A percentile compares a stretch with the other conserved stretches of the same genome.
These are phyloP conservation scores for Eupristina koningsbergeri DNA, from an alignment of 1,140 invertebrate genomes.

Conservation along the genomic window DNA sequence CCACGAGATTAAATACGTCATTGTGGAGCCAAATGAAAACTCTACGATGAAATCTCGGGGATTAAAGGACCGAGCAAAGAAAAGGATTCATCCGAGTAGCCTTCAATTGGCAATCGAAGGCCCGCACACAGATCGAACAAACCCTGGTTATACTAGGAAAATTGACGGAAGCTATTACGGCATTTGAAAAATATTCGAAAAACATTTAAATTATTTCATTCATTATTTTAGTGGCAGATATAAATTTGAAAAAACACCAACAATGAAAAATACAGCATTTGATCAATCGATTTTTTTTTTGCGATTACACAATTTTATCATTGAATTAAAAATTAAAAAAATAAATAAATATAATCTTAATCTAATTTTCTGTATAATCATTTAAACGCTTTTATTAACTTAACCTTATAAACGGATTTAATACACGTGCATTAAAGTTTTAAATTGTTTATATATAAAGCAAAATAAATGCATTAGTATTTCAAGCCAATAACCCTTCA, in stretches of 20 bases:
- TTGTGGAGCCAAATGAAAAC: conserved; percentile 7
- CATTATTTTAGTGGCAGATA: background rate
- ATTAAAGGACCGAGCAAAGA: conserved; percentile 51
- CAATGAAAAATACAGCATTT: background rate
- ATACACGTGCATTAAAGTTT: too few species aligned
- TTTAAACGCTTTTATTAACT: too few species aligned
- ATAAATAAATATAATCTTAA: too few species aligned
- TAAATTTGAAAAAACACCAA: too few species aligned
- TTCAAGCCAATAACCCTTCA: too few species aligned
- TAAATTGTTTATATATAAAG: too few species aligned
- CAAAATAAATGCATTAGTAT: too few species aligned
- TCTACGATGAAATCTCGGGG: conserved; percentile 28
- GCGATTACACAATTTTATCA: background rate
- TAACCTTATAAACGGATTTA: too few species aligned
- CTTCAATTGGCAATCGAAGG: conserved; percentile 71
- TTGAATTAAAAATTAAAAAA: too few species aligned
- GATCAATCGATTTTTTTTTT: conserved; percentile 16
- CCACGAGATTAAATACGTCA: conserved; percentile 53
- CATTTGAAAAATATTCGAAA: conserved; percentile 60
- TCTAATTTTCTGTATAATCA: too few species aligned
- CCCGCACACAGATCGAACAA: conserved; percentile 70
- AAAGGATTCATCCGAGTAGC: conserved; percentile 68
- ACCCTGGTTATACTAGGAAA: conserved; percentile 71
- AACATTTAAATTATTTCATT: conserved; percentile 41
- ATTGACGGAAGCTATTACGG: conserved; percentile 71